Conservation (phyloP, 1,140 invertebrate genomes). For the Chironomus striatipennis region DNA sequence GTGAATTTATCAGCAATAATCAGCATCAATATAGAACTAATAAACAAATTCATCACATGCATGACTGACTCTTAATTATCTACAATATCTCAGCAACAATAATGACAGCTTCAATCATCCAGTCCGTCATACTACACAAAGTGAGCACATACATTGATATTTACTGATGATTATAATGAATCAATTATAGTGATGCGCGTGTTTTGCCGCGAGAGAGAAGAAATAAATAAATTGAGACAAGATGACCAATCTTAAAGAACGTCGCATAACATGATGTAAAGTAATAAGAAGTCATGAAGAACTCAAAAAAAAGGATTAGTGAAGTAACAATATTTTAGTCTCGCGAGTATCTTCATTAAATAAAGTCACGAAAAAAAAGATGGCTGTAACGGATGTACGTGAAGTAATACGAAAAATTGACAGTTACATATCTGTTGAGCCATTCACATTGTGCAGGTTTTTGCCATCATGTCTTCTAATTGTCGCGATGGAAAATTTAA, state of each 20-base stretch:
- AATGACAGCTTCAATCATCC: no score
- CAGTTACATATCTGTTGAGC: conserved; percentile 42
- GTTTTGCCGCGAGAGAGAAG: no score
- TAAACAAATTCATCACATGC: no score
- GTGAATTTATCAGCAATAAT: no score
- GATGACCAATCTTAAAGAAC: neutral
- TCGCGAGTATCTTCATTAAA: neutral
- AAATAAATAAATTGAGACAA: no score
- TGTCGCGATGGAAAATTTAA: conserved; percentile 44
- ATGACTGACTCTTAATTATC: no score
- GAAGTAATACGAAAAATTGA: conserved; percentile 6
- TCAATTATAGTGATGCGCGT: no score
- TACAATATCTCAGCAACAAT: no score
- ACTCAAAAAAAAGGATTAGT: neutral
- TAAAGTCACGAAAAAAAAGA: conserved; percentile 28
- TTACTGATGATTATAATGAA: no score
- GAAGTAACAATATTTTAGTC: neutral
- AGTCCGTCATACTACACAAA: no score
- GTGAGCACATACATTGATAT: no score
- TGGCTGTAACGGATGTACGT: conserved; percentile 35
- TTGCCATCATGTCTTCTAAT: conserved; percentile 42
- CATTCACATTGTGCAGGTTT: conserved; percentile 42
- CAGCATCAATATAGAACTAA: no score
- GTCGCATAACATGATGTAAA: neutral
- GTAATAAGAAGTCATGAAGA: neutral